These are phyloP conservation scores for Nymphalis urticae DNA, from an alignment of 2,888 invertebrate species.

Conservation along the genomic window DNA sequence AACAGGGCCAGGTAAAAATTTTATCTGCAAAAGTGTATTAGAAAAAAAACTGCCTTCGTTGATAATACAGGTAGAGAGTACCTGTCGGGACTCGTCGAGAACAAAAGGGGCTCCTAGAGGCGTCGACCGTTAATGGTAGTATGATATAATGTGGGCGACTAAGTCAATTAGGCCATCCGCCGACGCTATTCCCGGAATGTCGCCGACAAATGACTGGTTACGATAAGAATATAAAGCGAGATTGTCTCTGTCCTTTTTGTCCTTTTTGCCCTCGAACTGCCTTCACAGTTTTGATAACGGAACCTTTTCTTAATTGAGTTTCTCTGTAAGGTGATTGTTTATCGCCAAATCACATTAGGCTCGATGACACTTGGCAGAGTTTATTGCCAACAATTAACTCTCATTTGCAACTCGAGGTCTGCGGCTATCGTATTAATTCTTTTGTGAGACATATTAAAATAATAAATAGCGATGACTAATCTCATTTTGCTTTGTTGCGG, in stretches of 20 bases:
- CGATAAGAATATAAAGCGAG: constrained; percentile 69
- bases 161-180: constrained; percentile 81
- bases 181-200: constrained; percentile 79
- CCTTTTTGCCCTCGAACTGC: constrained; percentile 49
- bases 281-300: constrained; percentile 52
- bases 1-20: constrained; percentile 61
- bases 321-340: constrained; percentile 69
- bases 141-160: constrained; percentile 78
- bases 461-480: constrained; percentile 50
- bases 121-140: constrained; percentile 71
- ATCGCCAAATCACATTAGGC: constrained; percentile 71
- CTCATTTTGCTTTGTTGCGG: constrained; percentile 47
- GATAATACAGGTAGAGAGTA: constrained; percentile 69
- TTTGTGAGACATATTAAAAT: constrained; percentile 40
- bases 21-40: constrained; percentile 39
- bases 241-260: constrained; percentile 61
- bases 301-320: constrained; percentile 76
- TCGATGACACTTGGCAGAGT: constrained; percentile 53
- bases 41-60: constrained; percentile 49
- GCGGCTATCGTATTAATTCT: constrained; percentile 23
- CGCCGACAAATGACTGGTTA: constrained; percentile 73
- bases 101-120: constrained; percentile 76
- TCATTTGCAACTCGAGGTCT: constrained; percentile 41
- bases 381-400: constrained; percentile 63
- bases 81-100: constrained; percentile 67